Evolutionary conservation across 1,140 invertebrate genomes (phyloP).

Genomic region (Limonius californicus): DNA sequence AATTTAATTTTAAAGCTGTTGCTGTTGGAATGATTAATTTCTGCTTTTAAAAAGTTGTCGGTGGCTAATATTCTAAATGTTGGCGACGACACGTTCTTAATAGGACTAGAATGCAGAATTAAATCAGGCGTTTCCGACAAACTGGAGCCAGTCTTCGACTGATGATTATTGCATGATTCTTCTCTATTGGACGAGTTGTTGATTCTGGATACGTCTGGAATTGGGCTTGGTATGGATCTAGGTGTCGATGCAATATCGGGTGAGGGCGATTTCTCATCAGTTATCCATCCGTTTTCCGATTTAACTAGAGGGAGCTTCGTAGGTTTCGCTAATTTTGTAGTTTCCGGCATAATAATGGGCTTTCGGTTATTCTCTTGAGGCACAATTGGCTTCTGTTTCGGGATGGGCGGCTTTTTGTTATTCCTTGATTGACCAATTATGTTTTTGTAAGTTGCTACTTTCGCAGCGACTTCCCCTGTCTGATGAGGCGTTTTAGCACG

Average conservation of each 20-base stretch:
- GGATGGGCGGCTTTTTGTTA: slow-evolving; percentile 46
- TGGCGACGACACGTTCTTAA: slow-evolving; percentile 28
- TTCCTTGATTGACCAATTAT: slow-evolving; percentile 54
- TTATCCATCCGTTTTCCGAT: slow-evolving; percentile 22
- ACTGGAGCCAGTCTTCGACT: slow-evolving; percentile 7
- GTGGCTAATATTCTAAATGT: slow-evolving; percentile 27
- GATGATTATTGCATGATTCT: slow-evolving; percentile 14
- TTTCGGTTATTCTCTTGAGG: slow-evolving; percentile 14
- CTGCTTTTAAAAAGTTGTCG: slow-evolving; percentile 37
- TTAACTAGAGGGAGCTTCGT: slow-evolving; percentile 19
- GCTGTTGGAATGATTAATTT: slow-evolving; percentile 24
- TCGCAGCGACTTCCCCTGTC: slow-evolving; percentile 62
- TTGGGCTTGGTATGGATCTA: slow-evolving; percentile 29
- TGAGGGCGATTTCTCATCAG: slow-evolving; percentile 7
- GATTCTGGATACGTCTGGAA: slow-evolving; percentile 42
- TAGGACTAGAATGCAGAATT: slow-evolving; percentile 43
- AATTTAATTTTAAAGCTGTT: background rate
- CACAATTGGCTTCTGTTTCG: slow-evolving; percentile 45
- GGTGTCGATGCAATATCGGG: background rate
- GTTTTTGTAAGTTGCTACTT: slow-evolving; percentile 62
- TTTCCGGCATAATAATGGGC: slow-evolving; percentile 5
- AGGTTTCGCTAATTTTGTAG: slow-evolving; percentile 21
- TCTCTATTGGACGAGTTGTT: slow-evolving; percentile 2
- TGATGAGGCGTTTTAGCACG: slow-evolving; percentile 49
- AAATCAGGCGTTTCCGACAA: slow-evolving; percentile 44